A percentile compares a stretch with the other conserved stretches of the same genome.
Evolutionary conservation across 1,140 invertebrate species (phyloP).

Genomic region (Apocrypta bakeri): DNA sequence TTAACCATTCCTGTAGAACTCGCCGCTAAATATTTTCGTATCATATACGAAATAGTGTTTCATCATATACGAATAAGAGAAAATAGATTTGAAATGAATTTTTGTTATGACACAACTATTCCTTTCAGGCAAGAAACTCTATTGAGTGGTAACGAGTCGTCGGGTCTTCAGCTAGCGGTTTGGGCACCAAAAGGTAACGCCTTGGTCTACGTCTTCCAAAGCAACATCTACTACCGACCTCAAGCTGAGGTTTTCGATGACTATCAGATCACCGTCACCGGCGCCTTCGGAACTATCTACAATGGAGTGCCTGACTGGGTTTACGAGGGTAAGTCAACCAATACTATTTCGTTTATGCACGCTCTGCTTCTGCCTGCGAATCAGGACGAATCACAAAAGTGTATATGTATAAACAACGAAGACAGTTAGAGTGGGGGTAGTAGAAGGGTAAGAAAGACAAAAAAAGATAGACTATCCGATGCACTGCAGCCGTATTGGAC

Average conservation of each 20-base stretch:
- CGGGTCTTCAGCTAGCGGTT: conserved; percentile 78
- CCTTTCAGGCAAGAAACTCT: conserved; percentile 63
- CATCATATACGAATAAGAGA: no score
- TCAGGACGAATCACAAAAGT: neutral
- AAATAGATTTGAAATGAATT: no score
- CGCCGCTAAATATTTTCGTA: no score
- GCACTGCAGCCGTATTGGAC: neutral
- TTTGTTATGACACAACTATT: no score
- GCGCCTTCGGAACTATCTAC: conserved; percentile 76
- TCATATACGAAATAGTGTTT: neutral
- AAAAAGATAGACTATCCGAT: neutral
- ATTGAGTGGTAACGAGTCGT: conserved; percentile 72
- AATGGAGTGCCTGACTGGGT: conserved; percentile 89
- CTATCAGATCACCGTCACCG: conserved; percentile 75
- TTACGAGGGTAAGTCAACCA: conserved; percentile 80
- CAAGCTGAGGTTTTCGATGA: conserved; percentile 71
- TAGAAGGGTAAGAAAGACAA: neutral
- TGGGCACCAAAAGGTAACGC: conserved; percentile 85
- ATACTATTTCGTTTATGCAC: neutral
- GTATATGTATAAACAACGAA: neutral
- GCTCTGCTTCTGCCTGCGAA: neutral
- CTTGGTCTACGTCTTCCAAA: conserved; percentile 84
- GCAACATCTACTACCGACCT: conserved; percentile 86
- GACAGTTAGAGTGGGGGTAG: no score
- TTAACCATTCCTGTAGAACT: neutral